Base-by-base conservation (phyloP, 2,113 vertebrate species). In the Isurus oxyrinchus region DNA sequence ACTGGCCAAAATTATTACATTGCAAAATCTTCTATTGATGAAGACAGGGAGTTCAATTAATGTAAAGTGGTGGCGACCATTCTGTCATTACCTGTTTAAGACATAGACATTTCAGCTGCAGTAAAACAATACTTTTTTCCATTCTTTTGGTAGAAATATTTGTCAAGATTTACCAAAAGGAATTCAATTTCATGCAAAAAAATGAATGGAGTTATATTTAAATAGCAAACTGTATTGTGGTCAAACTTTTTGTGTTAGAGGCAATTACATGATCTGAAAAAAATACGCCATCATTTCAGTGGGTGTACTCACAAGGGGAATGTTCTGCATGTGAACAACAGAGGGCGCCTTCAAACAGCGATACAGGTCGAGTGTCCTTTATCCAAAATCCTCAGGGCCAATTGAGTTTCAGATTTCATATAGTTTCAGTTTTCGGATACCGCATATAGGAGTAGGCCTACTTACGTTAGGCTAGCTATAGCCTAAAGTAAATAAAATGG, bases 261-360 rank as follows among this genome's bases (percentile, higher is more conserved):
- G 31, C 88, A 93, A 61, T n/a, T 31, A 57, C 13, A n/a, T 57
- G 53, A 59, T 27, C 11, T 90, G 87, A 91, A 31, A 93, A 61
- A 59, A 21, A 21, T n/a, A 93, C 4, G 4, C 53, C 11, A 8
- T 61, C 31, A 93, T 61, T 61, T n/a, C 13, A 61, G 1, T n/a
- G 57, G 57, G n/a, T 94, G 59, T 23, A 63, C 66, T 94, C 59
- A 94, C n/a, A n/a, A 40, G n/a, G 90, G 44, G 40, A 55, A 8
- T 95, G 35, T 95, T 49, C 94, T 95, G 66, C 63, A 19, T 31
- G 66, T 55, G 44, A 72, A 72, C 66, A 72, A 55, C 49, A 95
- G 94, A 95, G 94, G 94, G 66, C 66, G 44, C 94, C 10, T 95
- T 69, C 25, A 95, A 11, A 31, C 94, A 95, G 66, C 19, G 44